Percentiles rank a stretch among this genome's conserved stretches.
Conservation (phyloP, 2,888 invertebrate species). For the Volucella inanis region DNA sequence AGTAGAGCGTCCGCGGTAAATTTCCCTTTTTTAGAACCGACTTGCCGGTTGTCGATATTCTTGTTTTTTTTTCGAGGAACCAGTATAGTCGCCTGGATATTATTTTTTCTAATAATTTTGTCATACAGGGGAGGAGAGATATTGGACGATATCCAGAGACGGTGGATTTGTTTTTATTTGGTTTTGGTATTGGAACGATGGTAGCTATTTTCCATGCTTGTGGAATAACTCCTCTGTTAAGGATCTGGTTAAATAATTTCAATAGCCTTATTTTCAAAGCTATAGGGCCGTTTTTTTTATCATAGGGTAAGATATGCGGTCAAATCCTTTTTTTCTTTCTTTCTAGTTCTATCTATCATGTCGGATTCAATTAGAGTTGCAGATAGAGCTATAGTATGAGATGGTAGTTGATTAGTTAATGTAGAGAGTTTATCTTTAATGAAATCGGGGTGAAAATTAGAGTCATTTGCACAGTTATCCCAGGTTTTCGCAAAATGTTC, state of each 20-base stretch:
- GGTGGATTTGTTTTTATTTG: conserved; percentile 15
- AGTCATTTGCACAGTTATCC: too few species aligned
- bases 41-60: background rate
- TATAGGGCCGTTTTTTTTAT: background rate
- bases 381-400: background rate
- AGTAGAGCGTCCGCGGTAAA: background rate
- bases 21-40: background rate
- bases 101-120: conserved; percentile 34
- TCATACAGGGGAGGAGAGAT: conserved; percentile 33
- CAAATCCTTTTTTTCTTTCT: background rate
- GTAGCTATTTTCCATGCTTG: conserved; percentile 17
- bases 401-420: background rate
- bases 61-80: background rate
- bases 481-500: conserved; percentile 13
- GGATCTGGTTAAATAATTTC: background rate
- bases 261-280: background rate
- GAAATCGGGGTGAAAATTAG: background rate
- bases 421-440: background rate
- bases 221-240: conserved; percentile 1
- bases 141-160: conserved; percentile 22
- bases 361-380: conserved; percentile 3
- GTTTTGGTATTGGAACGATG: conserved; percentile 31
- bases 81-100: conserved; percentile 16
- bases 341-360: background rate
- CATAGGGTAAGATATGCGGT: background rate